Evolutionary conservation across 2,888 invertebrate species (phyloP).

Genomic region (Xylocampa areola): DNA sequence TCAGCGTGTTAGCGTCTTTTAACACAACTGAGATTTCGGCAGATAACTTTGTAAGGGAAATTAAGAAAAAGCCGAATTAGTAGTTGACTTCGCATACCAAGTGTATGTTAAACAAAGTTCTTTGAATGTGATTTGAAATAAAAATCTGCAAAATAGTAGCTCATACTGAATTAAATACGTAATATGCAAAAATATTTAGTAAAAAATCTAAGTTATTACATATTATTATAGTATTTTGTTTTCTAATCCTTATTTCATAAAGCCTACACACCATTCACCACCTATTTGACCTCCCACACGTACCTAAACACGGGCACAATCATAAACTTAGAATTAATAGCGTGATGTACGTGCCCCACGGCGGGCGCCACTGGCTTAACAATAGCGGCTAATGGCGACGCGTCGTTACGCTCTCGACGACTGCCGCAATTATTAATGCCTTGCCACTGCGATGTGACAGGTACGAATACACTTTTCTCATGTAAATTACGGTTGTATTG

Average conservation of each 20-base stretch:
- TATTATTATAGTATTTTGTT: not conserved
- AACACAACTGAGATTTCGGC: slow-evolving; percentile 20
- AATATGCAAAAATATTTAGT: too few relatives aligned
- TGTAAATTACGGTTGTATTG: slow-evolving; percentile 31
- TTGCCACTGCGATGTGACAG: slow-evolving; percentile 48
- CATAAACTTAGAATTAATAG: slow-evolving; percentile 44
- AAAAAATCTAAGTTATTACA: too few relatives aligned
- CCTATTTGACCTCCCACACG: slow-evolving; percentile 9
- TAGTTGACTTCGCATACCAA: not conserved
- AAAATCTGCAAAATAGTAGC: too few relatives aligned
- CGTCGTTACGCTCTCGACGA: slow-evolving; percentile 74
- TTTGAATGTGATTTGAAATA: not conserved
- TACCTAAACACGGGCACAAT: slow-evolving; percentile 27
- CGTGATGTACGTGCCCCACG: slow-evolving; percentile 64
- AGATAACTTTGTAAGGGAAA: slow-evolving; percentile 20
- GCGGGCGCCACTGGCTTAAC: slow-evolving; percentile 76
- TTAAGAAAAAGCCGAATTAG: slow-evolving; percentile 10
- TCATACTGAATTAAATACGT: too few relatives aligned
- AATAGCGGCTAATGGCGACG: slow-evolving; percentile 81
- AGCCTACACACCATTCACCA: slow-evolving; percentile 7
- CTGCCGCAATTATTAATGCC: slow-evolving; percentile 53
- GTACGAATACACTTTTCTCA: slow-evolving; percentile 43
- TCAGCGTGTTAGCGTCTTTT: slow-evolving; percentile 26
- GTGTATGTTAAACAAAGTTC: not conserved
- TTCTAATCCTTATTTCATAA: not conserved